Evolutionary conservation across 2,797 vertebrate species (phyloP).

Genomic region (Sternotherus odoratus): DNA sequence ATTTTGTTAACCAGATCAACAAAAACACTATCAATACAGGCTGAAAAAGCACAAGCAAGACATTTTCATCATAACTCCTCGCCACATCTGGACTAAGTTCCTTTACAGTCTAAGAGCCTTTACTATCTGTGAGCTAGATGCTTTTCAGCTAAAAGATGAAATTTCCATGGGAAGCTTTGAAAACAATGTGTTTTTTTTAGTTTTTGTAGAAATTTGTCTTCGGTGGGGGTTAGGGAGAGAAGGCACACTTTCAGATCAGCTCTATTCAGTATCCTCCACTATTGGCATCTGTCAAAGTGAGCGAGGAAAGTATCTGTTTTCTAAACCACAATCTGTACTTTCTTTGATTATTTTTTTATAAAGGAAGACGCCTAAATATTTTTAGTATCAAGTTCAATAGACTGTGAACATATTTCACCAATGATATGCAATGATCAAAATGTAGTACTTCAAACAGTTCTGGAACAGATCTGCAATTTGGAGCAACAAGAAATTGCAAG

Average conservation of each 20-base stretch:
- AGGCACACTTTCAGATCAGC: not conserved
- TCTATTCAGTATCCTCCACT: not conserved
- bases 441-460: not conserved
- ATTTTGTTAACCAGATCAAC: not conserved
- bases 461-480: not conserved
- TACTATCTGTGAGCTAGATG: not conserved
- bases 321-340: not conserved
- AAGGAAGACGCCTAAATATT: not conserved
- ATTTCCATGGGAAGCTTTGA: not conserved
- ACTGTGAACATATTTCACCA: not conserved
- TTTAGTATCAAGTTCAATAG: not conserved
- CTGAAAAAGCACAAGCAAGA: not conserved
- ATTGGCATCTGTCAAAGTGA: not conserved
- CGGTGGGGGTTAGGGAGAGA: not conserved
- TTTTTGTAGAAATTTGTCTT: not conserved
- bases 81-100: not conserved
- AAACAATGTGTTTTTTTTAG: not conserved
- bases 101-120: not conserved
- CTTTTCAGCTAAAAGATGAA: not conserved
- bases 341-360: not conserved
- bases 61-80: not conserved
- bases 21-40: not conserved
- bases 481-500: not conserved
- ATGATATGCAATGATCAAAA: not conserved
- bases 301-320: not conserved